phyloP scores from a whole-genome alignment of 2,113 vertebrate genomes.

The Petaurus breviceps region DNA sequence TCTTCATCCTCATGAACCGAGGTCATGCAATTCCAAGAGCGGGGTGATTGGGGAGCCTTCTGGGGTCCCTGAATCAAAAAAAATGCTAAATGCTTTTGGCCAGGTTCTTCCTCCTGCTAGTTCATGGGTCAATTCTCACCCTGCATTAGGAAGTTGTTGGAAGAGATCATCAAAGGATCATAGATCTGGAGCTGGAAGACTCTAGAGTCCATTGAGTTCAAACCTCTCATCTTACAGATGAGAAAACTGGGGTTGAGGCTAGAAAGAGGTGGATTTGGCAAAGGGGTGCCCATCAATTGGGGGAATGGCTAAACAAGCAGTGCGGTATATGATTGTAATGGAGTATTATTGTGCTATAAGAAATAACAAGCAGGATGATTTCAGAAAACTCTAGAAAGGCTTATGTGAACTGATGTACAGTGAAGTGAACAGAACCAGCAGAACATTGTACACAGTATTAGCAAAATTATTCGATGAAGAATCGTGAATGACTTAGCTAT shows the following conservation, averaged over 20 bases:
- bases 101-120: constrained; percentile 68
- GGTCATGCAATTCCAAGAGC: not conserved
- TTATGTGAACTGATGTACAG: no score
- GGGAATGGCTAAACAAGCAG: no score
- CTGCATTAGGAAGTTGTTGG: not conserved
- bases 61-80: constrained; percentile 57
- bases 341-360: no score
- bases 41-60: constrained; percentile 34
- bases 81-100: constrained; percentile 64
- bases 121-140: not conserved
- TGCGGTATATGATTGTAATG: no score
- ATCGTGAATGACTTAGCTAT: no score
- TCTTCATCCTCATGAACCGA: not conserved
- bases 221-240: not conserved
- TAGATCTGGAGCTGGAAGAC: not conserved
- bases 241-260: not conserved
- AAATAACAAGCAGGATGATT: no score
- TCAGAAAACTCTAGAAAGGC: no score
- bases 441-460: no score
- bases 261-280: not conserved
- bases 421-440: no score
- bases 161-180: not conserved
- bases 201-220: not conserved
- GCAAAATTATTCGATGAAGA: no score
- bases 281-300: no score